Evolutionary conservation across 2,113 vertebrate genomes (phyloP), one percentile per base, ranked within the genome.

Genomic region (Strigops habroptila): DNA sequence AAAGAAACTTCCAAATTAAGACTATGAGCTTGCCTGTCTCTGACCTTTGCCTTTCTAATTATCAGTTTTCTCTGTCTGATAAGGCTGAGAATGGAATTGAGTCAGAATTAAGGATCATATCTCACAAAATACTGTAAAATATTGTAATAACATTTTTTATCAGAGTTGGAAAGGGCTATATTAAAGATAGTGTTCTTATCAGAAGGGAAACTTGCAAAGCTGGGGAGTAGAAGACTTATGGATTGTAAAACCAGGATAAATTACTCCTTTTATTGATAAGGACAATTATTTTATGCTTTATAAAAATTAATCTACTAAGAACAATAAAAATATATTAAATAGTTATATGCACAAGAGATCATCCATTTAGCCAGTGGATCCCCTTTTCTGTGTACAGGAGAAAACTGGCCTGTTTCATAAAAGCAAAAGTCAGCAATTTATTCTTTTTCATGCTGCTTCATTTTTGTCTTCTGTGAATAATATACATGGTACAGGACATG

Each of bases 101-200:
- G 23, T 82, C 82, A 79, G 57, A 94, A 92, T 76, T 89, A 85
- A 73, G 78, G 14, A 92, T 63, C 16, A 23, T 85, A 85, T 76
- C 77, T 82, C 65, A 77, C 6, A 92, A 87, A 95, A 82, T 87
- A 84, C n/a, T 87, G 35, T 84, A 93, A 92, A 91, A 95, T 75
- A 84, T 60, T 57, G 52, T 84, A 93, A 92, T 79, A 91, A 76
- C 35, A 57, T 65, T 93, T 94, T 69, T 95, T 86, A 84, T 92
- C 86, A 41, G 62, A 35, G 30, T 62, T 76, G 24, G 30, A 86
- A 91, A 68, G 33, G 28, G 14, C 46, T 68, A 5, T 82, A 48
- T 82, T 82, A 75, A 65, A 82, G 51, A 86, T 70, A 71, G 18
- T 3, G 2, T 37, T 65, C 44, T 82, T 95, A 89, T 89, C 84